Percentiles rank a stretch among this genome's conserved stretches.
These are phyloP conservation scores for Noturus placidus DNA, from an alignment of 2,113 vertebrate species.

Conservation along the genomic window DNA sequence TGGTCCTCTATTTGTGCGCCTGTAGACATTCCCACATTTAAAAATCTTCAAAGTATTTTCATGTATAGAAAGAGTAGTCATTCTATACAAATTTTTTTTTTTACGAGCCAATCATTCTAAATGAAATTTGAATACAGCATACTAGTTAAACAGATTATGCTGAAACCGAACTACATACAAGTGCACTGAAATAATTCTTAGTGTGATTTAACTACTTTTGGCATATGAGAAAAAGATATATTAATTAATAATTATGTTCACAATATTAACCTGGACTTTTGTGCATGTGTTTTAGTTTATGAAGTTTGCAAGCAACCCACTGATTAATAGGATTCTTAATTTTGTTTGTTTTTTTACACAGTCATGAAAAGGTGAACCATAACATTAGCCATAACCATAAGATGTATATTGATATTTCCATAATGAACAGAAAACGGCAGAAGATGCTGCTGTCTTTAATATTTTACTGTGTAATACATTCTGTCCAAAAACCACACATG, in stretches of 20 bases:
- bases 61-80: slow-evolving; percentile 14
- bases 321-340: not conserved
- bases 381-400: not conserved
- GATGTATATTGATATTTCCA: not conserved
- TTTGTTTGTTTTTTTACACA: not conserved
- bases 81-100: slow-evolving; percentile 15
- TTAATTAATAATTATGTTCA: not conserved
- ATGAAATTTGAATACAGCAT: not conserved
- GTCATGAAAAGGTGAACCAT: not conserved
- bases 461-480: slow-evolving; percentile 6
- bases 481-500: not conserved
- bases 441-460: slow-evolving; percentile 29
- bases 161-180: not conserved
- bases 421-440: not conserved
- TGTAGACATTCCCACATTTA: not conserved
- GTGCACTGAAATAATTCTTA: not conserved
- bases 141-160: slow-evolving; percentile 6
- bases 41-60: slow-evolving; percentile 36
- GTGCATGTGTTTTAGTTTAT: slow-evolving; percentile 5
- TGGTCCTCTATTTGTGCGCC: not conserved
- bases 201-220: not conserved
- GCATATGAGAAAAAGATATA: not conserved
- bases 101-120: not conserved
- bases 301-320: not conserved
- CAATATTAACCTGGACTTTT: not conserved